These are phyloP conservation scores for Cephalopholis sonnerati DNA, from an alignment of 2,113 vertebrate species.

Conservation along the genomic window DNA sequence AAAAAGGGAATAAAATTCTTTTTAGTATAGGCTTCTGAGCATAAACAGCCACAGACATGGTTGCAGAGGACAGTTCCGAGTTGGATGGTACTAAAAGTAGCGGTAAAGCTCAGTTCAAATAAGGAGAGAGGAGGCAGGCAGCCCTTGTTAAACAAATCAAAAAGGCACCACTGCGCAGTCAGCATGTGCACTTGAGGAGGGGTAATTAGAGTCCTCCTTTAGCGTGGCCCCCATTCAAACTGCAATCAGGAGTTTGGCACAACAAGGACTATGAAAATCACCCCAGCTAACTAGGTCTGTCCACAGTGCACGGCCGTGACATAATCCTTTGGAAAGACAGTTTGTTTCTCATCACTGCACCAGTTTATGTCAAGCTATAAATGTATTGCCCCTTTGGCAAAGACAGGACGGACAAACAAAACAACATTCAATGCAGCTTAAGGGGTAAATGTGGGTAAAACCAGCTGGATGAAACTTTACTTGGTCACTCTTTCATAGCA, in stretches of 20 bases:
- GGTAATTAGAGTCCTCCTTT: constrained; percentile 70
- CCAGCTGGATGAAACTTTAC: constrained; percentile 22
- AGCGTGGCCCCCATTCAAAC: constrained; percentile 69
- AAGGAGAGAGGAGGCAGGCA: constrained; percentile 14
- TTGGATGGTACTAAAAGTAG: constrained; percentile 26
- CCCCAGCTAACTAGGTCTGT: constrained; percentile 58
- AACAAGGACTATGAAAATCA: constrained; percentile 46
- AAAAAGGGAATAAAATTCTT: constrained; percentile 40
- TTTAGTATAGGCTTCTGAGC: constrained; percentile 11
- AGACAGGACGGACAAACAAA: constrained; percentile 44
- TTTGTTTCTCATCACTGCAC: constrained; percentile 51
- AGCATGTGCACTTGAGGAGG: constrained; percentile 50
- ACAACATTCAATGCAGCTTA: constrained; percentile 4
- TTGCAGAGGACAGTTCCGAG: background rate
- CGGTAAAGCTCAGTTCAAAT: constrained; percentile 26
- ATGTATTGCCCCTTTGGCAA: constrained; percentile 32
- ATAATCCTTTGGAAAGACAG: constrained; percentile 37
- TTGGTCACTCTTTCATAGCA: constrained; percentile 47
- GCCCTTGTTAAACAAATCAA: constrained; percentile 49
- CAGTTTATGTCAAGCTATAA: constrained; percentile 35
- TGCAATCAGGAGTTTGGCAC: constrained; percentile 73
- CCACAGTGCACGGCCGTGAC: constrained; percentile 31
- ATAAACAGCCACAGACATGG: constrained; percentile 26
- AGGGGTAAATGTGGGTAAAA: constrained; percentile 17
- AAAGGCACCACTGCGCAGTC: constrained; percentile 49